These are phyloP conservation scores for Steatornis caripensis DNA, from an alignment of 2,113 vertebrate species.

Conservation along the genomic window DNA sequence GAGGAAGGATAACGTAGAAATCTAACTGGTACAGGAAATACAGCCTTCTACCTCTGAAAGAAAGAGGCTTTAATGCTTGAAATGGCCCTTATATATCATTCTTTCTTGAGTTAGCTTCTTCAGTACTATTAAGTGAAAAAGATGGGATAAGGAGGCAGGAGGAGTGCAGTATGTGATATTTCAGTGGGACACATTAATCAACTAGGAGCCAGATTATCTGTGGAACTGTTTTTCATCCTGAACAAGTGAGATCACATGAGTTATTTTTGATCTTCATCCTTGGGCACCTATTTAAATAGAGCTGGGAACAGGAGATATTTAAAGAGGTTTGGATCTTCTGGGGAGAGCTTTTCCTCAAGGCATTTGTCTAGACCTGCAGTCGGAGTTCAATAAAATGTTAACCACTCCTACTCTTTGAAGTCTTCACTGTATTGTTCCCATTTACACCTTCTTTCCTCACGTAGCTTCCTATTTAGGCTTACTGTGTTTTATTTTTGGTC, in stretches of 20 bases:
- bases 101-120: not conserved
- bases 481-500: not conserved
- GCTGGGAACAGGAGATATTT: not conserved
- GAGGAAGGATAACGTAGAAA: not conserved
- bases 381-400: not conserved
- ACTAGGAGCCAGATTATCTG: not conserved
- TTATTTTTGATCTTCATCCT: not conserved
- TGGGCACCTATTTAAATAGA: not conserved
- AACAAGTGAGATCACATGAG: not conserved
- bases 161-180: not conserved
- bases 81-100: not conserved
- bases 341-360: not conserved
- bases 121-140: not conserved
- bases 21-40: not conserved
- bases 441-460: not conserved
- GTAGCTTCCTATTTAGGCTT: not conserved
- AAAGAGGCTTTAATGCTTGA: not conserved
- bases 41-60: not conserved
- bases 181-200: not conserved
- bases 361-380: not conserved
- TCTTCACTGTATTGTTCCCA: not conserved
- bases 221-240: not conserved
- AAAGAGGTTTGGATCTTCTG: not conserved
- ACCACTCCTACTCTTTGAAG: not conserved
- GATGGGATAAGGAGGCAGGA: not conserved